Evolutionary conservation across 2,888 invertebrate species (phyloP), one percentile per base, ranked within the genome.

Genomic region (Nesidiocoris tenuis): DNA sequence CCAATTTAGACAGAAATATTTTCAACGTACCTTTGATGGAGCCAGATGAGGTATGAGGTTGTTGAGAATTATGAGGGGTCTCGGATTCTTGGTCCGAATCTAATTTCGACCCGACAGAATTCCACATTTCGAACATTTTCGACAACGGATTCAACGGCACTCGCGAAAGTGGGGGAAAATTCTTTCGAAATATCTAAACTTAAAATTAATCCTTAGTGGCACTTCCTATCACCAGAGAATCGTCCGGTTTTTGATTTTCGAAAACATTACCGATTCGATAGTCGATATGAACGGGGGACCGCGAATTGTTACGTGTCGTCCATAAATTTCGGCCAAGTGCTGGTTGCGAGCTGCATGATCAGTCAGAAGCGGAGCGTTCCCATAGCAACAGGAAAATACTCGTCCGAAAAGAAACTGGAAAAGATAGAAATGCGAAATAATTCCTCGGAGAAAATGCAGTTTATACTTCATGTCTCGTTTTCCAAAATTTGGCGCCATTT

Each of bases 111-210:
- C 87, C 89, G 83, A 91, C 91, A 83, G 89, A 89, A 86, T 89
- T 91, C 91, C 91, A 91, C 90, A 91, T 91, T 85, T 91, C 91
- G 85, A 91, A 91, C 91, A 91, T 91, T 67, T 71, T 70, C 22
- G 63, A 7, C 12, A 7, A 18, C 63, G 19, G 22, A 7, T 63
- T 19, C 63, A 63, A 22, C 16, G 19, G 19, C n/a, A 59, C 59
- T 59, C 19, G 7, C 59, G 19, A 59, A 59, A n/a, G n/a, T n/a
- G n/a, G n/a, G n/a, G n/a, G n/a, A n/a, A n/a, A n/a, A n/a, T n/a
- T n/a, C n/a, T n/a, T n/a, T n/a, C n/a, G n/a, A n/a, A n/a, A n/a
- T n/a, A n/a, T n/a, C n/a, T n/a, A n/a, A n/a, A n/a, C n/a, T n/a
- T 18, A 59, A 59, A 59, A 39, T 39, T 39, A 7, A 12, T 39